Evolutionary conservation across 2,113 vertebrate genomes (phyloP).

Genomic region (Prionailurus bengalensis): DNA sequence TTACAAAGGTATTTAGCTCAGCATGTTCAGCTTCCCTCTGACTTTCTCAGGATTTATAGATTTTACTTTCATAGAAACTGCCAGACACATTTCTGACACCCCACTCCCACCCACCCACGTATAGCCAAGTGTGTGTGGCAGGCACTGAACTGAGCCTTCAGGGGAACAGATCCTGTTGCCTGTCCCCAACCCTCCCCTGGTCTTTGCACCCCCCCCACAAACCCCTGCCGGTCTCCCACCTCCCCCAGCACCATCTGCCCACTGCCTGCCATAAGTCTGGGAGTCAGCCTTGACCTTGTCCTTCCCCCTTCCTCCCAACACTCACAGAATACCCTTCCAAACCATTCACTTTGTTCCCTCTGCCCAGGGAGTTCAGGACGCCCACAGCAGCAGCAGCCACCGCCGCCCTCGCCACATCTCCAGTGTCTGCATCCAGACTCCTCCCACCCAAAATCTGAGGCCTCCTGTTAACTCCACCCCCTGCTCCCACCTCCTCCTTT

Average conservation of each 20-base stretch:
- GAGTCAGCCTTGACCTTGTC: not conserved
- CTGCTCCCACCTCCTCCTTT: not conserved
- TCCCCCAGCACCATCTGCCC: not conserved
- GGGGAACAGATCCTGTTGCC: not conserved
- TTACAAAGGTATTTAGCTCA: slow-evolving; percentile 62
- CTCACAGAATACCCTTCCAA: not conserved
- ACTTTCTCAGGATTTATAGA: slow-evolving; percentile 44
- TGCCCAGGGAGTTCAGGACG: not conserved
- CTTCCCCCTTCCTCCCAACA: not conserved
- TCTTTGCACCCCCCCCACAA: not conserved
- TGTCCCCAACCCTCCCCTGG: not conserved
- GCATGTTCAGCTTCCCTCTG: not conserved
- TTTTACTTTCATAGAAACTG: slow-evolving; percentile 17
- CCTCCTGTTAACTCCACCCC: not conserved
- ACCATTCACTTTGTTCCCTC: not conserved
- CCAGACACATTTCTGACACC: slow-evolving; percentile 29
- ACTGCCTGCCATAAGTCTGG: not conserved
- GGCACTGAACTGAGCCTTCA: not conserved
- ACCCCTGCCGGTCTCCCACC: not conserved
- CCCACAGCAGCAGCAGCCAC: not conserved
- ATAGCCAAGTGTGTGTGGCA: not conserved
- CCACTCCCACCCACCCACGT: not conserved
- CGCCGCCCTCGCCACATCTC: fast-evolving
- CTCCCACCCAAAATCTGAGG: not conserved
- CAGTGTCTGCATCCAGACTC: not conserved